These are phyloP conservation scores for Brevimyrus niger DNA, from an alignment of 2,113 vertebrate genomes.

Conservation along the genomic window DNA sequence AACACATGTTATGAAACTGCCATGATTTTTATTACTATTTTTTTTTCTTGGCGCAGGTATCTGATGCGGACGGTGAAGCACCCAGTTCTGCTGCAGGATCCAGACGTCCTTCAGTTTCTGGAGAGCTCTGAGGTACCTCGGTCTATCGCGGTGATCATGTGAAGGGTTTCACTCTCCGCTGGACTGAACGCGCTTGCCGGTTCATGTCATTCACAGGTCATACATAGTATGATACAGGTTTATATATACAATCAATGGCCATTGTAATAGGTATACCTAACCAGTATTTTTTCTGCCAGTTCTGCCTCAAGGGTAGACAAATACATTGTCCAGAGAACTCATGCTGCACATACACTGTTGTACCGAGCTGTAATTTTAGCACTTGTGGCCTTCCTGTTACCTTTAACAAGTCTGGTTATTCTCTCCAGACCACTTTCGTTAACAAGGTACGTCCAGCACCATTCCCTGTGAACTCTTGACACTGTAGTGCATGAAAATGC, in stretches of 20 bases:
- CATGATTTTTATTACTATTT: constrained; percentile 27
- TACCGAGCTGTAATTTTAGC: background rate
- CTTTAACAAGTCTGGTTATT: background rate
- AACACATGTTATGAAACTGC: background rate
- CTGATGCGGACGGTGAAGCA: constrained; percentile 91
- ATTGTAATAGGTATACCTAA: background rate
- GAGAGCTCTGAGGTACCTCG: constrained; percentile 85
- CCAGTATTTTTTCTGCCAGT: background rate
- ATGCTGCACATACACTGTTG: background rate
- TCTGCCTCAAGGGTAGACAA: background rate
- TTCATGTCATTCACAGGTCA: background rate
- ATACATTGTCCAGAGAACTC: background rate
- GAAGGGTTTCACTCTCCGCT: background rate
- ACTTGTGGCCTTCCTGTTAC: background rate
- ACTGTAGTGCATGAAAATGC: background rate
- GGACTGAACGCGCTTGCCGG: too few species aligned
- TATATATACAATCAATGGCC: background rate
- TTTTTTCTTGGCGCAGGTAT: constrained; percentile 64
- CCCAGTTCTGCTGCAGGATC: constrained; percentile 87
- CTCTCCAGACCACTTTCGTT: background rate
- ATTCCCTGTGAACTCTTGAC: background rate
- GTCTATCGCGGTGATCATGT: background rate
- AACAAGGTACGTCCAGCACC: background rate
- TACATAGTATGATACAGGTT: background rate
- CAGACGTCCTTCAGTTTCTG: constrained; percentile 90